Conservation (phyloP, 2,113 vertebrate species). For the Megalops atlanticus region DNA sequence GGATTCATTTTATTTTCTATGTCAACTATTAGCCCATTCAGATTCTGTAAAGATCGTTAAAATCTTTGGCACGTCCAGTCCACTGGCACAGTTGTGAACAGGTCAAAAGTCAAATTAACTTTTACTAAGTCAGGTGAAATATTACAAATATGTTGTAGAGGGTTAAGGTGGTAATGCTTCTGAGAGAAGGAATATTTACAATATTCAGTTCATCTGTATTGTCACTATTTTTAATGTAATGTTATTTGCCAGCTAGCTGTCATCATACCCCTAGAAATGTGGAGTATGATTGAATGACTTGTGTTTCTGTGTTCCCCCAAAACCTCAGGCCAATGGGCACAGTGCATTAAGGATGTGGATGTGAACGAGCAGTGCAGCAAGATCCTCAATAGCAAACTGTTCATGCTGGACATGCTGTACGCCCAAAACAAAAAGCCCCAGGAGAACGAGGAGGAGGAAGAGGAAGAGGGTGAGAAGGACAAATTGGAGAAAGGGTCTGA, state of each 20-base stretch:
- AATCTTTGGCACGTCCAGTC: too few relatives aligned
- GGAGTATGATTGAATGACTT: not conserved
- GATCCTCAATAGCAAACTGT: slow-evolving; percentile 88
- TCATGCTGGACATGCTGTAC: slow-evolving; percentile 97
- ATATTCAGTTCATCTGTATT: too few relatives aligned
- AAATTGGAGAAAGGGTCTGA: slow-evolving; percentile 71
- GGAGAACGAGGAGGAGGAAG: slow-evolving; percentile 62
- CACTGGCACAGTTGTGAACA: too few relatives aligned
- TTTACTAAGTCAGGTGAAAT: too few relatives aligned
- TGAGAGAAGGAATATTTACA: too few relatives aligned
- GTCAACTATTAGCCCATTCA: too few relatives aligned
- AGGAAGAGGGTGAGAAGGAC: slow-evolving; percentile 70
- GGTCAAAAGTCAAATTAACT: too few relatives aligned
- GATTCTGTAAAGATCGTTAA: too few relatives aligned
- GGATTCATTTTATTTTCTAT: too few relatives aligned
- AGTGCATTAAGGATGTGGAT: slow-evolving; percentile 75
- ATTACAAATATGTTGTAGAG: too few relatives aligned
- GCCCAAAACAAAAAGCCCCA: slow-evolving; percentile 80
- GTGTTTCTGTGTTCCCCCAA: slow-evolving; percentile 30
- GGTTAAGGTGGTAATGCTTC: too few relatives aligned
- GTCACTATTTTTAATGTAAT: too few relatives aligned
- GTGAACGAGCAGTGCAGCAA: slow-evolving; percentile 85
- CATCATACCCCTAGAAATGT: not conserved
- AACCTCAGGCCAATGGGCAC: slow-evolving; percentile 79
- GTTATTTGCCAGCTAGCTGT: not conserved